Conservation (phyloP, 2,113 vertebrate genomes). For the Dryoscopus gambensis region DNA sequence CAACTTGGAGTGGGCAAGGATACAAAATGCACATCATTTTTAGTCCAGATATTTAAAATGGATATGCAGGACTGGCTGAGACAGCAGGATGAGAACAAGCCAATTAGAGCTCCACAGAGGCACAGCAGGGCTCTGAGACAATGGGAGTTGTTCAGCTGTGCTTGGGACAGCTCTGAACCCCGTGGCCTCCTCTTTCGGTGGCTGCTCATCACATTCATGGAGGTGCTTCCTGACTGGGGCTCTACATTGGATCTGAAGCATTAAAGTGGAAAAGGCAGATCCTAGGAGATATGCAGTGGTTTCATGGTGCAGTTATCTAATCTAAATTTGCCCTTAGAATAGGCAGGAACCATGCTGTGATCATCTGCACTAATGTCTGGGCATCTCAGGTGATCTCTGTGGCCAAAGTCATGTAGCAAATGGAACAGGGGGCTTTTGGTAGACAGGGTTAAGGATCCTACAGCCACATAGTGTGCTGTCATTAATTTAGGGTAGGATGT, state of each 20-base stretch:
- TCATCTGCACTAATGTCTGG: not conserved
- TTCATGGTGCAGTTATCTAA: not conserved
- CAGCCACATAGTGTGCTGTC: not conserved
- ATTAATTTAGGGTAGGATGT: not conserved
- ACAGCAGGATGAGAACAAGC: not conserved
- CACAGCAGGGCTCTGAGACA: not conserved
- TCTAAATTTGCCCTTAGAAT: not conserved
- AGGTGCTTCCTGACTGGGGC: not conserved
- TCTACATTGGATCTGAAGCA: not conserved
- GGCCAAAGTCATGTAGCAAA: not conserved
- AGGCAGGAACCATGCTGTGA: not conserved
- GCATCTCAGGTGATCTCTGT: not conserved
- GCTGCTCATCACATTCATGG: not conserved
- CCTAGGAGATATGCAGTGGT: not conserved
- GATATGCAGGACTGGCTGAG: not conserved
- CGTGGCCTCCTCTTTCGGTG: not conserved
- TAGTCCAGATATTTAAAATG: conserved; percentile 47
- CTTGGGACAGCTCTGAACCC: not conserved
- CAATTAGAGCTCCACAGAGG: not conserved
- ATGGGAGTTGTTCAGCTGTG: not conserved
- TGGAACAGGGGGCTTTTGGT: not conserved
- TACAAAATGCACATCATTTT: not conserved
- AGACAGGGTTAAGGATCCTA: not conserved
- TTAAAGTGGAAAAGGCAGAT: not conserved
- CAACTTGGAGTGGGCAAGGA: not conserved